Evolutionary conservation across 2,888 invertebrate species (phyloP).

Genomic region (Amaurobius ferox): DNA sequence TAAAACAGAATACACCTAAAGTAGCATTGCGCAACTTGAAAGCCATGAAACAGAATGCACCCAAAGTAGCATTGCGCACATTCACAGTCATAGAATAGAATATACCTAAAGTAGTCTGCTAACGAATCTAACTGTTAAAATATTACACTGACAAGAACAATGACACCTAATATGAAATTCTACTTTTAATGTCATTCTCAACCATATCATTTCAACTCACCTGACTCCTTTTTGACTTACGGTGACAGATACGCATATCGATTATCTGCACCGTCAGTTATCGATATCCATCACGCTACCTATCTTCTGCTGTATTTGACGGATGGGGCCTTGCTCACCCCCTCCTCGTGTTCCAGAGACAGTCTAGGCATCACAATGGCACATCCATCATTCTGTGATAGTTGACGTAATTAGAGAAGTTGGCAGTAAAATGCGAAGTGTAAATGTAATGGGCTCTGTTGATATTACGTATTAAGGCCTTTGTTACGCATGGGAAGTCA

Average conservation of each 20-base stretch:
- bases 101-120: too few relatives aligned
- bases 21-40: too few relatives aligned
- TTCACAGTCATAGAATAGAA: too few relatives aligned
- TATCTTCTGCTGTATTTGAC: not conserved
- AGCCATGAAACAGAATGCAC: too few relatives aligned
- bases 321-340: conserved; percentile 5
- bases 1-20: too few relatives aligned
- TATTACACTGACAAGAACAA: too few relatives aligned
- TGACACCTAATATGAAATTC: too few relatives aligned
- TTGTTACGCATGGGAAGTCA: conserved; percentile 38
- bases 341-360: not conserved
- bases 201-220: not conserved
- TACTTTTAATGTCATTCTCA: not conserved
- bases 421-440: conserved; percentile 7
- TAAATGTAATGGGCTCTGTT: conserved; percentile 40
- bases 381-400: conserved; percentile 56
- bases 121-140: too few relatives aligned
- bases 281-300: conserved; percentile 8
- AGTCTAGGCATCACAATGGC: conserved; percentile 46
- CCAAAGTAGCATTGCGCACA: too few relatives aligned
- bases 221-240: conserved; percentile 4
- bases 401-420: conserved; percentile 57
- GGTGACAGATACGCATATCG: conserved; percentile 14
- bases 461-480: conserved; percentile 55
- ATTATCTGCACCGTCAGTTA: conserved; percentile 6